phyloP scores from a whole-genome alignment of 2,888 invertebrate genomes.

The Trissoscelio sp. region DNA sequence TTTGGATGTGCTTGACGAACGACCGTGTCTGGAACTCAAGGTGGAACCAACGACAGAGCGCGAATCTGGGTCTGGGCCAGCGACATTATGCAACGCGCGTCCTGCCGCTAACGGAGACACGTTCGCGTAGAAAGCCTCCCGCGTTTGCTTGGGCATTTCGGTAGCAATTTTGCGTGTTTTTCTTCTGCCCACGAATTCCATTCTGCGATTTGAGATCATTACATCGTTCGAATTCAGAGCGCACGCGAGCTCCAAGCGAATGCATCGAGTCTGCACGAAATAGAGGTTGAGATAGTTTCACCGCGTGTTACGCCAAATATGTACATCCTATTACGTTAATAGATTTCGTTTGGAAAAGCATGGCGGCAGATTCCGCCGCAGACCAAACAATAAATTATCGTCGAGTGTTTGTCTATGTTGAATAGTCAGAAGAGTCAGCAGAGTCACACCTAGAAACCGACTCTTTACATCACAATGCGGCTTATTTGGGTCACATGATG shows the following conservation, averaged over 20 bases:
- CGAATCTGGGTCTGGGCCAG: slow-evolving; percentile 78
- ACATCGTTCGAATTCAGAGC: slow-evolving; percentile 48
- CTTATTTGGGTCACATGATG: slow-evolving; percentile 57
- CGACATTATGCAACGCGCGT: slow-evolving; percentile 80
- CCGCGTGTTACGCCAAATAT: slow-evolving; percentile 57
- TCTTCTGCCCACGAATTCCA: slow-evolving; percentile 34
- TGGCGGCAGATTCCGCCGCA: slow-evolving; percentile 1
- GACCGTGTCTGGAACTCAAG: slow-evolving; percentile 42
- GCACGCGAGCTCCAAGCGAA: slow-evolving; percentile 46
- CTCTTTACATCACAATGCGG: slow-evolving; percentile 54
- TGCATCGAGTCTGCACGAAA: slow-evolving; percentile 42
- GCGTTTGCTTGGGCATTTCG: slow-evolving; percentile 69
- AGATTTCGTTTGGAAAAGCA: slow-evolving; percentile 10
- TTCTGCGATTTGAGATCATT: slow-evolving; percentile 25
- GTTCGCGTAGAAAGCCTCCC: slow-evolving; percentile 76
- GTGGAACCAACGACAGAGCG: slow-evolving; percentile 74
- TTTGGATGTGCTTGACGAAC: slow-evolving; percentile 53
- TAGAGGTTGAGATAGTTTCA: slow-evolving; percentile 59
- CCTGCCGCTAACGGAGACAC: slow-evolving; percentile 77
- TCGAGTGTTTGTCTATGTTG: slow-evolving; percentile 40
- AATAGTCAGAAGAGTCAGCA: slow-evolving; percentile 36
- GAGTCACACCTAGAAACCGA: slow-evolving; percentile 59
- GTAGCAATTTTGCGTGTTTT: slow-evolving; percentile 36
- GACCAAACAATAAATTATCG: slow-evolving; percentile 30
- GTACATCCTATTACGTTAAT: slow-evolving; percentile 59